A percentile compares a stretch with the other conserved stretches of the same genome.
Evolutionary conservation across 2,888 invertebrate species (phyloP).

Genomic region (Galerucella nymphaeae): DNA sequence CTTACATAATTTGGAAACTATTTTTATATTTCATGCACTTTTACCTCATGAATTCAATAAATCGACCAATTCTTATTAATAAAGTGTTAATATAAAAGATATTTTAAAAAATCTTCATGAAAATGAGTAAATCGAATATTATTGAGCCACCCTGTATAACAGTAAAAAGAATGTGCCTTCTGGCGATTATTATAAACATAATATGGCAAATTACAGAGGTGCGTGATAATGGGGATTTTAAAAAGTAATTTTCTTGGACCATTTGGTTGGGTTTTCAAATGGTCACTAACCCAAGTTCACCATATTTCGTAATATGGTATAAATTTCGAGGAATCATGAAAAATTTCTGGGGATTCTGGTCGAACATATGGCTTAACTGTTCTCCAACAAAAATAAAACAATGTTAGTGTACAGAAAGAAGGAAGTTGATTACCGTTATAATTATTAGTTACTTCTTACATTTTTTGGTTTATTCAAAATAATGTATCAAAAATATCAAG

Average conservation of each 20-base stretch:
- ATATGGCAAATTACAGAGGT: constrained; percentile 36
- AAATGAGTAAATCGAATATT: not conserved
- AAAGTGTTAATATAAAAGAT: no score
- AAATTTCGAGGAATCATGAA: constrained; percentile 30
- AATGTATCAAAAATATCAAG: no score
- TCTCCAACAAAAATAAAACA: constrained; percentile 1
- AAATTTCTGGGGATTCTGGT: constrained; percentile 25
- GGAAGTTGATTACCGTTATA: not conserved
- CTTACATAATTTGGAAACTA: no score
- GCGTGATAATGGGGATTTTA: constrained; percentile 41
- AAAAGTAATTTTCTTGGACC: constrained; percentile 31
- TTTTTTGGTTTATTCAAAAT: not conserved
- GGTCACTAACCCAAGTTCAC: constrained; percentile 40
- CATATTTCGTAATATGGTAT: constrained; percentile 33
- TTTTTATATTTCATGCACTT: no score
- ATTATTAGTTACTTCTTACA: not conserved
- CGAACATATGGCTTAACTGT: constrained; percentile 20
- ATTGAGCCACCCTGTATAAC: constrained; percentile 11
- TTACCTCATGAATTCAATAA: no score
- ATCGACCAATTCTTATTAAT: no score
- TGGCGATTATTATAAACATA: constrained; percentile 14
- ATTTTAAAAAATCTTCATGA: not conserved
- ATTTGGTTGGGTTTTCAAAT: constrained; percentile 37
- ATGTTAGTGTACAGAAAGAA: not conserved
- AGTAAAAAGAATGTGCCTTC: constrained; percentile 11